Percentiles rank a stretch among this genome's conserved stretches.
Conservation (phyloP, 2,113 vertebrate species). For the Neodontobutis hainanensis region DNA sequence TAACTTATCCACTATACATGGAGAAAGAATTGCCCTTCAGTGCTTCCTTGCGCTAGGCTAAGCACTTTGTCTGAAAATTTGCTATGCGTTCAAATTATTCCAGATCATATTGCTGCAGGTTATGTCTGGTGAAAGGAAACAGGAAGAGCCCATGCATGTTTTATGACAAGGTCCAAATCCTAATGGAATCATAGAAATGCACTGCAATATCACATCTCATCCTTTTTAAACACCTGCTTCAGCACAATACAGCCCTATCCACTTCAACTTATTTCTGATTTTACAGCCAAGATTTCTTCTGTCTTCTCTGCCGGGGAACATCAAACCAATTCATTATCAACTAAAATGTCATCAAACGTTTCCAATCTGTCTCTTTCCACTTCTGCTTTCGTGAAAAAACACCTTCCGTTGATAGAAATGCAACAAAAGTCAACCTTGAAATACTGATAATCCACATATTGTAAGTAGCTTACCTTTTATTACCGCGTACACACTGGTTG, state of each 20-base stretch:
- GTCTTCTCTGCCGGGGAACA: slow-evolving; percentile 5
- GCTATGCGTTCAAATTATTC: slow-evolving; percentile 47
- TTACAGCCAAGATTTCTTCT: slow-evolving; percentile 10
- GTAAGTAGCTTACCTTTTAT: slow-evolving; percentile 51
- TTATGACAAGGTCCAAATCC: slow-evolving; percentile 51
- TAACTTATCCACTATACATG: slow-evolving; percentile 46
- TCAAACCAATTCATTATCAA: slow-evolving; percentile 39
- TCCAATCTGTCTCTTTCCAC: slow-evolving; percentile 45
- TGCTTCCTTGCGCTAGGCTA: slow-evolving; percentile 47
- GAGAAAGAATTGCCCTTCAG: slow-evolving; percentile 42
- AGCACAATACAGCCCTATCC: slow-evolving; percentile 3
- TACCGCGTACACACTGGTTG: not conserved
- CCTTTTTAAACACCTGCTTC: slow-evolving; percentile 6
- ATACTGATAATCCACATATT: slow-evolving; percentile 4
- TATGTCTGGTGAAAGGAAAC: slow-evolving; percentile 35
- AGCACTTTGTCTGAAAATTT: slow-evolving; percentile 60
- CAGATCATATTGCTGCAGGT: slow-evolving; percentile 36
- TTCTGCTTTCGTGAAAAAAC: slow-evolving; percentile 17
- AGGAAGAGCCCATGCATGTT: slow-evolving; percentile 47
- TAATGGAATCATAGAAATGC: slow-evolving; percentile 13
- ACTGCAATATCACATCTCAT: slow-evolving; percentile 4
- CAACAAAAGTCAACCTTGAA: slow-evolving; percentile 16
- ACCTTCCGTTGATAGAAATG: not conserved
- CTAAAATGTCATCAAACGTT: slow-evolving; percentile 30
- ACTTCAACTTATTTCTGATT: slow-evolving; percentile 18